These are phyloP conservation scores for Myanophis thanlyinensis DNA, from an alignment of 2,113 vertebrate species.

Conservation along the genomic window DNA sequence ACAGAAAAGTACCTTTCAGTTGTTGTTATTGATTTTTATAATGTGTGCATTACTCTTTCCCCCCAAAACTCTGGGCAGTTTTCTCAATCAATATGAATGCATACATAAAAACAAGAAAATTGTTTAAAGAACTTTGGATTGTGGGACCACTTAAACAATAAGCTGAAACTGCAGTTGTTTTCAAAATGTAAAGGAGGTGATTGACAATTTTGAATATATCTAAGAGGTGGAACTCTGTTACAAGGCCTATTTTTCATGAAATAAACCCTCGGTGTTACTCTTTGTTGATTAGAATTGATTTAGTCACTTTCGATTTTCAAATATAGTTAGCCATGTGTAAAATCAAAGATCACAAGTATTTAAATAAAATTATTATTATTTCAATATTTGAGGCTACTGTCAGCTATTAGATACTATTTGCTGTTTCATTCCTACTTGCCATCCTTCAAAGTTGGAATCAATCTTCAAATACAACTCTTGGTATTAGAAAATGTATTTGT, in stretches of 20 bases:
- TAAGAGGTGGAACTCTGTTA: too few relatives aligned
- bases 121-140: background rate
- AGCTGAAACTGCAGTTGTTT: background rate
- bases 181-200: background rate
- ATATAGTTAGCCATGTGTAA: background rate
- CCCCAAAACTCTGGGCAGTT: background rate
- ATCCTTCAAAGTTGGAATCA: slow-evolving; percentile 14
- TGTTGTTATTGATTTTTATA: background rate
- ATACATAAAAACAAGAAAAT: background rate
- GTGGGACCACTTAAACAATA: background rate
- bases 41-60: background rate
- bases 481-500: slow-evolving; percentile 27
- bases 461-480: slow-evolving; percentile 22
- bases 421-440: background rate
- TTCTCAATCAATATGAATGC: background rate
- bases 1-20: background rate
- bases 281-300: background rate
- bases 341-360: background rate
- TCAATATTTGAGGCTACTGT: background rate
- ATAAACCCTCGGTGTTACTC: background rate
- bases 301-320: background rate
- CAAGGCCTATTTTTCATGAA: background rate
- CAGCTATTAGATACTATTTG: background rate
- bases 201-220: background rate
- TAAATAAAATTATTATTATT: background rate